Evolutionary conservation across 2,797 vertebrate genomes (phyloP).

Genomic region (Danio aesculapii): DNA sequence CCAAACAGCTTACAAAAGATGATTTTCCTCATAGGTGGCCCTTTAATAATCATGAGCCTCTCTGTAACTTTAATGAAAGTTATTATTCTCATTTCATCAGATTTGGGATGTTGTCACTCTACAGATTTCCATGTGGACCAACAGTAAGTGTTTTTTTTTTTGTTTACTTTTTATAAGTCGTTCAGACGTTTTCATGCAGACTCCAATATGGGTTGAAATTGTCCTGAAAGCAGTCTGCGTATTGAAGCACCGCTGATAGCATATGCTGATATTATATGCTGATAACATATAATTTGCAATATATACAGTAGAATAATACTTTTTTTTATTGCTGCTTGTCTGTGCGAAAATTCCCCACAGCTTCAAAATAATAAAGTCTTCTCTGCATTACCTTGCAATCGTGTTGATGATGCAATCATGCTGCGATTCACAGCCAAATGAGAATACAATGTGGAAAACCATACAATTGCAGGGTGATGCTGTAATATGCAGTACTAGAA

Average conservation of each 20-base stretch:
- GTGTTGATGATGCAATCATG: neutral
- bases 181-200: conserved; percentile 15
- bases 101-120: neutral
- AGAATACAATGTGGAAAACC: neutral
- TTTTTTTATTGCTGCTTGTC: neutral
- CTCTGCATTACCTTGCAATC: neutral
- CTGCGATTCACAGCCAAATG: neutral
- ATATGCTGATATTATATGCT: too few relatives aligned
- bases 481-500: too few relatives aligned
- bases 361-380: neutral
- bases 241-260: neutral
- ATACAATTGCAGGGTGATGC: neutral
- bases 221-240: neutral
- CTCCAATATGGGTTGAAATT: neutral
- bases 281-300: neutral
- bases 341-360: neutral
- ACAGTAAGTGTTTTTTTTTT: neutral
- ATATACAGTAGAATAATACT: neutral
- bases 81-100: neutral
- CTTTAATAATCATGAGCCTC: too few relatives aligned
- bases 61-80: neutral
- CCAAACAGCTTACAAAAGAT: too few relatives aligned
- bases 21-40: too few relatives aligned
- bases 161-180: neutral
- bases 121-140: neutral